Base-by-base conservation (phyloP, 2,113 vertebrate species). In the Cebidichthys violaceus region DNA sequence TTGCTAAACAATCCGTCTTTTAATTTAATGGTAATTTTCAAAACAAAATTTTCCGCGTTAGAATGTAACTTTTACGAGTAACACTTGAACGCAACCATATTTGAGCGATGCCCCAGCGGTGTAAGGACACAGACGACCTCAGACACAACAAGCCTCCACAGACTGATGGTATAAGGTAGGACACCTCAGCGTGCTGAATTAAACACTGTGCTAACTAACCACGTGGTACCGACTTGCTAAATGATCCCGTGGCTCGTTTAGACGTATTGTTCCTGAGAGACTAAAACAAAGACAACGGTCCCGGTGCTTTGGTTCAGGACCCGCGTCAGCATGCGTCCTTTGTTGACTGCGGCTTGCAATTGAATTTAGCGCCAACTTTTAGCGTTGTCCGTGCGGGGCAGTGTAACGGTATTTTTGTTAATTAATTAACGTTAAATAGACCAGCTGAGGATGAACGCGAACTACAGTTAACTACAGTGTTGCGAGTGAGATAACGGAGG, bases 361-460 rank as follows among this genome's bases (percentile, higher is more conserved):
- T 73, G 67, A 78, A 82, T 90, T 85, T 84, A 85, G 57, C 90
- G 91, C 86, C 77, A 82, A 71, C 20, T 24, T n/a, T 4, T 22
- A 15, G 37, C 62, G 2, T 71, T 77, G 29, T 55, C 22, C 1
- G 27, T 55, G 1, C 1, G 1, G 15, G 43, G 15, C 45, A 47
- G n/a, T n/a, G n/a, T n/a, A n/a, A n/a, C n/a, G n/a, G n/a, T n/a
- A n/a, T n/a, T n/a, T n/a, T n/a, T n/a, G n/a, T n/a, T n/a, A n/a
- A n/a, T n/a, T n/a, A n/a, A n/a, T n/a, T n/a, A n/a, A n/a, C n/a
- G n/a, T n/a, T n/a, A n/a, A n/a, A n/a, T n/a, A n/a, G n/a, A n/a
- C n/a, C 1, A 14, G 9, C 27, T 20, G 11, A 2, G 45, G 4
- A 15, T 24, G 22, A 1, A 15, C n/a, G 4, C 17, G 15, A 6